Base-by-base conservation (phyloP, 2,888 invertebrate species). In the Trachelus troglodyta region DNA sequence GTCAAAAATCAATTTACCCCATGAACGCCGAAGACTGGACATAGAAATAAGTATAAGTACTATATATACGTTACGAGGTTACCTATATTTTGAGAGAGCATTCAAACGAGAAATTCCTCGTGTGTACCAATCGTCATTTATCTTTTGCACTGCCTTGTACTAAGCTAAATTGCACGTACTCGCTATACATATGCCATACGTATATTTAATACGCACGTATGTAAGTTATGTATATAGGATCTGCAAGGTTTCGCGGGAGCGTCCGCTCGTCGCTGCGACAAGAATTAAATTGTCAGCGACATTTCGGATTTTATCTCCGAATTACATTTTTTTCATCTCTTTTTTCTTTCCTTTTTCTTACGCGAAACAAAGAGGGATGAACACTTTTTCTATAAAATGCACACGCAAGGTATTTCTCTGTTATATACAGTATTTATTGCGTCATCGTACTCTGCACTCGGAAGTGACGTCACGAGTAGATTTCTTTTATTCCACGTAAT, bases 341-440 rank as follows among this genome's bases (percentile, higher is more conserved):
- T 34, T 34, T 4, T 69, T 35, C 35, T 11, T 35, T 12, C 11
- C 0, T 3, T 35, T 15, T 23, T 71, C 71, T 71, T 31, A 71
- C 71, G 34, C 71, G 33, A 71, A 71, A 71, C 31, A 34, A 34
- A 71, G 15, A 71, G 56, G 71, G 33, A 71, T 71, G 71, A 71
- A 71, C 71, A 71, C 71, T 33, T 71, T 34, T 31, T 71, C 71
- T 71, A 71, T 71, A 34, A 71, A 71, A 71, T 34, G 71, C 71
- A 71, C 71, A 71, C 71, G 71, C 30, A 71, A 71, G 71, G 71
- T 71, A 71, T 34, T 34, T 23, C 56, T 56, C 56, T 56, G 56
- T 56, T 56, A 56, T 56, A 56, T 56, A 56, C 56, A 56, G 23
- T 56, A 56, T 56, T 56, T 56, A 56, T 56, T 56, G 56, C 56